Percentiles rank a stretch among this genome's conserved stretches.
Evolutionary conservation across 2,797 vertebrate species (phyloP).

Genomic region (Coregonus suidteri): DNA sequence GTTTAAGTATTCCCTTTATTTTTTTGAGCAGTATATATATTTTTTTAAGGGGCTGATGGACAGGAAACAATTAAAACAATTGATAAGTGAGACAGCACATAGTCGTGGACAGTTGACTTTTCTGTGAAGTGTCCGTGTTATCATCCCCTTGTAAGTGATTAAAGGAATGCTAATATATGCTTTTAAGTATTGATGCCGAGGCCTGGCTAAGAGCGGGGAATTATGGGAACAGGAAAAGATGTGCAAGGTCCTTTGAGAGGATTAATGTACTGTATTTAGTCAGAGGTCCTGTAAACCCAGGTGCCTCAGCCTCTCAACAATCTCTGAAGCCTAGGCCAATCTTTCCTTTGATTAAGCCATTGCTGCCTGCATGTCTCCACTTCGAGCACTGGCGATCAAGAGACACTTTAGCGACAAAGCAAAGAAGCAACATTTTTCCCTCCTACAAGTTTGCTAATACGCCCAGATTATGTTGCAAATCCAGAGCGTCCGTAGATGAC

Average conservation of each 20-base stretch:
- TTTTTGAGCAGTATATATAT: too few species aligned
- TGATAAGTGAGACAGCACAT: constrained; percentile 41
- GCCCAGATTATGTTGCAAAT: constrained; percentile 69
- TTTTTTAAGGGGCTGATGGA: constrained; percentile 20
- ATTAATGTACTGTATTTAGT: constrained; percentile 67
- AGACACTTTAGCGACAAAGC: constrained; percentile 55
- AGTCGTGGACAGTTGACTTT: constrained; percentile 33
- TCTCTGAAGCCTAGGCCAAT: constrained; percentile 48
- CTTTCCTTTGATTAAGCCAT: constrained; percentile 63
- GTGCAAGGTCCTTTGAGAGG: constrained; percentile 56
- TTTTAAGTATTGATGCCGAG: constrained; percentile 54
- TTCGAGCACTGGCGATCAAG: constrained; percentile 38
- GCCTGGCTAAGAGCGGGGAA: constrained; percentile 58
- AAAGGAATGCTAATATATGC: constrained; percentile 62
- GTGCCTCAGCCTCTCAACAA: constrained; percentile 48
- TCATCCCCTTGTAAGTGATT: constrained; percentile 56
- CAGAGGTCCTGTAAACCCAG: constrained; percentile 62
- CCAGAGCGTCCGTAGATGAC: too few species aligned
- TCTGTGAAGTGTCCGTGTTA: constrained; percentile 47
- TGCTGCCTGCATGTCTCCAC: constrained; percentile 49
- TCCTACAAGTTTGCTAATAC: constrained; percentile 53
- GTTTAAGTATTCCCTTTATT: too few species aligned
- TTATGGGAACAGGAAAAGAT: constrained; percentile 59
- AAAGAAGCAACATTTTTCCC: constrained; percentile 63
- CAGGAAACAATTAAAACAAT: constrained; percentile 55